Evolutionary conservation across 2,888 invertebrate species (phyloP).

Genomic region (Callyntrura guangdongensis): DNA sequence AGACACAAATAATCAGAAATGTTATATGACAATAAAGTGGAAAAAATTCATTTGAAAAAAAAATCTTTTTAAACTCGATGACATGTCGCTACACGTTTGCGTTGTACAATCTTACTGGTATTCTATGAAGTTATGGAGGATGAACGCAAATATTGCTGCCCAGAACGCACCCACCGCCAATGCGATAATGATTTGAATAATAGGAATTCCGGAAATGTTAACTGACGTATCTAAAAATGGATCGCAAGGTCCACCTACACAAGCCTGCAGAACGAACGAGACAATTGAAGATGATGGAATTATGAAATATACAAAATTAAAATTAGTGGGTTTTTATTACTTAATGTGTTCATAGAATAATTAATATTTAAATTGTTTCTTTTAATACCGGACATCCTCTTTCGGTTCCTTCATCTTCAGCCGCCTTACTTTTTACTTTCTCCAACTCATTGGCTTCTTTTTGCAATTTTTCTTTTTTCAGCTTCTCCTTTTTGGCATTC

Average conservation of each 20-base stretch:
- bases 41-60: background rate
- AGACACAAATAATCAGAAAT: background rate
- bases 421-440: slow-evolving; percentile 68
- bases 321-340: background rate
- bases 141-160: slow-evolving; percentile 81
- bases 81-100: background rate
- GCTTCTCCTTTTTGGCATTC: slow-evolving; percentile 46
- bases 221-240: slow-evolving; percentile 36
- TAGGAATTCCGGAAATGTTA: slow-evolving; percentile 82
- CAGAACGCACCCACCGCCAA: slow-evolving; percentile 79
- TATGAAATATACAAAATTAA: background rate
- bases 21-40: background rate
- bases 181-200: slow-evolving; percentile 82
- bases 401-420: slow-evolving; percentile 60
- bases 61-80: background rate
- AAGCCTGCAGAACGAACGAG: slow-evolving; percentile 73
- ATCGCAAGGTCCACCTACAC: slow-evolving; percentile 74
- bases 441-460: slow-evolving; percentile 35
- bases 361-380: background rate
- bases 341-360: background rate
- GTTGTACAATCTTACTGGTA: slow-evolving; percentile 19
- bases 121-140: slow-evolving; percentile 81
- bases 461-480: slow-evolving; percentile 50
- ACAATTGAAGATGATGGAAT: background rate
- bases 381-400: slow-evolving; percentile 76